Conservation (phyloP, 1,140 invertebrate species). For the Zaprionus davidi region DNA sequence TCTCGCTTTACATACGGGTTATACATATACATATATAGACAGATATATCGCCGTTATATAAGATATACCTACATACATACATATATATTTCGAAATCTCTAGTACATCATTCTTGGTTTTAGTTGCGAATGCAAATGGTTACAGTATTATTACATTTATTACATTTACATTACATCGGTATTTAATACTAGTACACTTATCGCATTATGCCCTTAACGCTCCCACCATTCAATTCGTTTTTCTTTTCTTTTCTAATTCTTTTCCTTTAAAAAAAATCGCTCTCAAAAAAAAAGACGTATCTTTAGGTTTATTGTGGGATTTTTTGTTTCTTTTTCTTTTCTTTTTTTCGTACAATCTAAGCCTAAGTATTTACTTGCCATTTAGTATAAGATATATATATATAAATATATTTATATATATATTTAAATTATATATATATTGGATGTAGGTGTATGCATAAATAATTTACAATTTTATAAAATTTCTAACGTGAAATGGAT, state of each 20-base stretch:
- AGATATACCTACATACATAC: conserved; percentile 14
- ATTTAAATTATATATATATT: conserved; percentile 18
- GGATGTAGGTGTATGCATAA: conserved; percentile 26
- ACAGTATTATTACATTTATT: conserved; percentile 33
- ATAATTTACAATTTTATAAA: conserved; percentile 62
- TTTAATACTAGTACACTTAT: conserved; percentile 45
- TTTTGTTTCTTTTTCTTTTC: conserved; percentile 2
- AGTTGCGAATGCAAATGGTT: conserved; percentile 71
- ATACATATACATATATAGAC: conserved; percentile 25
- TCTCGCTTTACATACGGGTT: conserved; percentile 27
- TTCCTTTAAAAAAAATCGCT: conserved; percentile 33
- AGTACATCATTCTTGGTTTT: conserved; percentile 61
- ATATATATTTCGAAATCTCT: conserved; percentile 39
- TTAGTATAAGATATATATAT: conserved; percentile 21
- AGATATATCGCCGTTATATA: conserved; percentile 6
- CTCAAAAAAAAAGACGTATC: conserved; percentile 32
- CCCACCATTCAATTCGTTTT: background rate
- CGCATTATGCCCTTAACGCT: background rate
- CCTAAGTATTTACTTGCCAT: conserved; percentile 47
- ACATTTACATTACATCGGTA: conserved; percentile 35
- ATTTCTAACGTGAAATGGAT: conserved; percentile 39
- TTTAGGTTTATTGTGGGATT: conserved; percentile 22
- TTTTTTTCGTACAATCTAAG: conserved; percentile 5
- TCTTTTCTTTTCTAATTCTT: conserved; percentile 7
- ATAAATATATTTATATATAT: conserved; percentile 24